Percentiles rank a stretch among this genome's conserved stretches.
phyloP scores from a whole-genome alignment of 2,113 vertebrate genomes.

The Tychaedon coryphoeus region DNA sequence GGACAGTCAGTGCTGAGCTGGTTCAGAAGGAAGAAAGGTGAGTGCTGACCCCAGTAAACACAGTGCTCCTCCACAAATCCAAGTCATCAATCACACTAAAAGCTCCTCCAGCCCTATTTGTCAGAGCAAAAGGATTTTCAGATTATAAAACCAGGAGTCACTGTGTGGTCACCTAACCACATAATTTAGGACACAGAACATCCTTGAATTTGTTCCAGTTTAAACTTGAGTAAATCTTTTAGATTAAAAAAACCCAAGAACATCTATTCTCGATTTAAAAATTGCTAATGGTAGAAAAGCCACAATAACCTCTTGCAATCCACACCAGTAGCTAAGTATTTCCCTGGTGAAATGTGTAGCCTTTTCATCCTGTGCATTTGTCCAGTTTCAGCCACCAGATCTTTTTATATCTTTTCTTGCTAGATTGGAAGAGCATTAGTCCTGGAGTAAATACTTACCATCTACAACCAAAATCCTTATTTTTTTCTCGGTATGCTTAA shows the following conservation, averaged over 20 bases:
- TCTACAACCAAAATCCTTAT: not conserved
- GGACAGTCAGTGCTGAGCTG: not conserved
- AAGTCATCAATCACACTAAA: not conserved
- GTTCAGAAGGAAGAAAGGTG: slow-evolving; percentile 17
- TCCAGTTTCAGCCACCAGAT: not conserved
- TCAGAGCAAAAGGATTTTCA: slow-evolving; percentile 41
- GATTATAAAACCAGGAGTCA: slow-evolving; percentile 26
- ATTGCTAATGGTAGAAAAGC: slow-evolving; percentile 39
- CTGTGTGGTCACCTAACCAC: slow-evolving; percentile 21
- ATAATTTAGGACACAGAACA: slow-evolving; percentile 30
- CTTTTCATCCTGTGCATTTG: not conserved
- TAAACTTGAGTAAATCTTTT: not conserved
- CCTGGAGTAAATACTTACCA: not conserved
- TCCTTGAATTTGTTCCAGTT: slow-evolving; percentile 39
- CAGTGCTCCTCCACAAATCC: not conserved
- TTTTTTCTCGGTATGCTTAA: not conserved
- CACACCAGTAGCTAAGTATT: not conserved
- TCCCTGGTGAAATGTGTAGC: not conserved
- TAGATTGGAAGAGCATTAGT: not conserved
- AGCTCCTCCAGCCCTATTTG: not conserved
- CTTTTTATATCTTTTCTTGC: slow-evolving; percentile 19
- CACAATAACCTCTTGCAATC: not conserved
- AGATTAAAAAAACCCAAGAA: slow-evolving; percentile 15
- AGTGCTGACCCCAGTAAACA: not conserved
- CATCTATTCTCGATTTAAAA: slow-evolving; percentile 50